Percentiles rank a stretch among this genome's conserved stretches.
phyloP scores from a whole-genome alignment of 2,113 vertebrate species.

The Labrus mixtus region DNA sequence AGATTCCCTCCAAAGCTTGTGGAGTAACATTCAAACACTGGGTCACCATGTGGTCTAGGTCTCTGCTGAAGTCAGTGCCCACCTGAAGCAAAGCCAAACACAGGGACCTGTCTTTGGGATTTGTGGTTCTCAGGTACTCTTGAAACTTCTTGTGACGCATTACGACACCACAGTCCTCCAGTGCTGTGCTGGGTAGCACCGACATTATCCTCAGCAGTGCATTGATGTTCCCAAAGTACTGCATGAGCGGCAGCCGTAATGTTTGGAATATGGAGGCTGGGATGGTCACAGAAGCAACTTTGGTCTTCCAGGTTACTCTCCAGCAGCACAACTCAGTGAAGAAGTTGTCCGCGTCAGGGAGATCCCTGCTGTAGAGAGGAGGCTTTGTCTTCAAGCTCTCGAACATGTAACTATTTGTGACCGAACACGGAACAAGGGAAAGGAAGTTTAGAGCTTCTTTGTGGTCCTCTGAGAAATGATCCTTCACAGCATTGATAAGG shows the following conservation, averaged over 20 bases:
- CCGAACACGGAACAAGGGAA: slow-evolving; percentile 92
- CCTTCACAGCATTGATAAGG: slow-evolving; percentile 94
- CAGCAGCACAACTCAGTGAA: slow-evolving; percentile 96
- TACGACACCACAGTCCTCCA: slow-evolving; percentile 90
- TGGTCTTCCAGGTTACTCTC: slow-evolving; percentile 98
- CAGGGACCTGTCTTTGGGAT: slow-evolving; percentile 86
- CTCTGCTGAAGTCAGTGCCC: slow-evolving; percentile 82
- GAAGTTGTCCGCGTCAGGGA: slow-evolving; percentile 94
- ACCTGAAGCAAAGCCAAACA: slow-evolving; percentile 90
- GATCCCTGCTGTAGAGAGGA: slow-evolving; percentile 92
- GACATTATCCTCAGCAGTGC: slow-evolving; percentile 91
- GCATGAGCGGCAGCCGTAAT: slow-evolving; percentile 92
- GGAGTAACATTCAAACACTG: slow-evolving; percentile 86
- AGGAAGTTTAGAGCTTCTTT: slow-evolving; percentile 95
- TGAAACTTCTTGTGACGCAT: slow-evolving; percentile 89
- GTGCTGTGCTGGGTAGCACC: slow-evolving; percentile 91
- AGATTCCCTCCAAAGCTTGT: slow-evolving; percentile 84
- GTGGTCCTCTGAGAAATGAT: slow-evolving; percentile 96
- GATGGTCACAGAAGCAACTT: slow-evolving; percentile 93
- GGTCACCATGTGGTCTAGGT: slow-evolving; percentile 85
- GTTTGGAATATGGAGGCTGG: slow-evolving; percentile 93
- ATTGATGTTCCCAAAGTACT: slow-evolving; percentile 96
- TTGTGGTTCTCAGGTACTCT: slow-evolving; percentile 89
- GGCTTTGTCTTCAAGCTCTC: slow-evolving; percentile 92
- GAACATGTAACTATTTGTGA: slow-evolving; percentile 89